Evolutionary conservation across 2,888 invertebrate species (phyloP).

Genomic region (Latrodectus hesperus): DNA sequence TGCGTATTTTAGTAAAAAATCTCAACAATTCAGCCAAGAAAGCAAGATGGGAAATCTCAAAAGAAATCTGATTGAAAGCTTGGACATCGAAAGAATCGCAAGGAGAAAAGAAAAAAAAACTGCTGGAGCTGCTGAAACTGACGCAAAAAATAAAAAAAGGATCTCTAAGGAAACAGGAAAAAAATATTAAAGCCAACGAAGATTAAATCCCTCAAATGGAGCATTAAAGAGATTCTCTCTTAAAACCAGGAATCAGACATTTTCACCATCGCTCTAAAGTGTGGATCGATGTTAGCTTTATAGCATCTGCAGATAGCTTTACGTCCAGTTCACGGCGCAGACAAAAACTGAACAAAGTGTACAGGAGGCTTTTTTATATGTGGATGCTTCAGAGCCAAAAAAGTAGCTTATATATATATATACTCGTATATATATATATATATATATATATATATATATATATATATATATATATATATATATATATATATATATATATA

Average conservation of each 20-base stretch:
- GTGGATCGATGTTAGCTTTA: constrained; percentile 39
- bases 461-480: too few species aligned
- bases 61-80: constrained; percentile 50
- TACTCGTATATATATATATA: too few species aligned
- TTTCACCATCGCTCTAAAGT: constrained; percentile 15
- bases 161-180: neutral
- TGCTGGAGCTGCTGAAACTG: neutral
- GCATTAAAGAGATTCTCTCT: constrained; percentile 48
- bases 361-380: neutral
- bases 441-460: too few species aligned
- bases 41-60: constrained; percentile 22
- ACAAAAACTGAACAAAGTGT: constrained; percentile 39
- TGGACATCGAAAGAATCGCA: constrained; percentile 10
- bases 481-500: too few species aligned
- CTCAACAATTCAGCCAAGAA: neutral
- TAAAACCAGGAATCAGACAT: constrained; percentile 32
- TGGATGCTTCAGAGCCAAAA: neutral
- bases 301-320: constrained; percentile 9
- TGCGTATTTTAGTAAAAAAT: too few species aligned
- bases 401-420: neutral
- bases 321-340: constrained; percentile 10
- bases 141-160: constrained; percentile 8
- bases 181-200: constrained; percentile 23
- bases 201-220: constrained; percentile 64
- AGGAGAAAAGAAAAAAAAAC: constrained; percentile 9